Conservation (phyloP, 2,797 vertebrate species). For the Syndactyla subalaris region DNA sequence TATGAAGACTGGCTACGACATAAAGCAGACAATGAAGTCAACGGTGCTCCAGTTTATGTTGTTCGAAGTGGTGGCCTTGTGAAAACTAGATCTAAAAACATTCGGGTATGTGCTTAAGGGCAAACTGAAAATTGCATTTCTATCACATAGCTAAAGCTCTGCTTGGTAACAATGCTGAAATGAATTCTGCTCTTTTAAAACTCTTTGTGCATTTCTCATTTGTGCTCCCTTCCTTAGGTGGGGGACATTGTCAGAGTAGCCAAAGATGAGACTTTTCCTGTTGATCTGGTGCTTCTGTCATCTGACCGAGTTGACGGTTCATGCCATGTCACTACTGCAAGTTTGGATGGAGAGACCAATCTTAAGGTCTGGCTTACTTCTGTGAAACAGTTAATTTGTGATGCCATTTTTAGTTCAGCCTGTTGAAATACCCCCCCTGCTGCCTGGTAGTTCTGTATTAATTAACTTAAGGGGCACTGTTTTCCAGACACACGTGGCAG, state of each 20-base stretch:
- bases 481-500: slow-evolving; percentile 88
- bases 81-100: slow-evolving; percentile 97
- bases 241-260: slow-evolving; percentile 98
- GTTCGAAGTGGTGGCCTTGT: slow-evolving; percentile 97
- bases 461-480: not conserved
- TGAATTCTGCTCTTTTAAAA: not conserved
- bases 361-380: slow-evolving; percentile 84
- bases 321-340: slow-evolving; percentile 96
- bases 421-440: not conserved
- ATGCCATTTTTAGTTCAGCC: not conserved
- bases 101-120: slow-evolving; percentile 83
- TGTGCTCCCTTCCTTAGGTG: slow-evolving; percentile 78
- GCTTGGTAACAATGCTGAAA: not conserved
- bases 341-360: slow-evolving; percentile 97
- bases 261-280: slow-evolving; percentile 99
- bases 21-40: slow-evolving; percentile 98
- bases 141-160: not conserved
- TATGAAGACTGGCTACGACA: slow-evolving; percentile 98
- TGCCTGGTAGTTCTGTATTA: not conserved
- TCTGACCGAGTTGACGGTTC: slow-evolving; percentile 92
- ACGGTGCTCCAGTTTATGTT: slow-evolving; percentile 95
- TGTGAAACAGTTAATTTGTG: not conserved
- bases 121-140: not conserved
- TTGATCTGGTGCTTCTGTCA: slow-evolving; percentile 92
- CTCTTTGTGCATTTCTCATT: not conserved